Percentiles rank a stretch among this genome's conserved stretches.
phyloP scores from a whole-genome alignment of 1,140 invertebrate species.

The Drosophila ercepeae region DNA sequence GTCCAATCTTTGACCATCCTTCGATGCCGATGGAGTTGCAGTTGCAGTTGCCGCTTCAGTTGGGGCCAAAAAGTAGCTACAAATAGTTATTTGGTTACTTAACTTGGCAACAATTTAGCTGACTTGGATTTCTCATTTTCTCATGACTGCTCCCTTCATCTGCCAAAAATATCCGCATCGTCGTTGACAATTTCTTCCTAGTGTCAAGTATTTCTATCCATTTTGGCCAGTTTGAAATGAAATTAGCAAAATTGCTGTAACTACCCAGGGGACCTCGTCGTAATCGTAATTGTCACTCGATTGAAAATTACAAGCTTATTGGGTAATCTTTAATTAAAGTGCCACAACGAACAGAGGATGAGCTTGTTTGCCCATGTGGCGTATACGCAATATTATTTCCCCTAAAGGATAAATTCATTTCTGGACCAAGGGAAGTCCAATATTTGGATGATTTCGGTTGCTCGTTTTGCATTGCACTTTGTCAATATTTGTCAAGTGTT shows the following conservation, averaged over 20 bases:
- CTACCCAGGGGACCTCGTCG: constrained; percentile 12
- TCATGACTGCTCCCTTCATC: constrained; percentile 49
- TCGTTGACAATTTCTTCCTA: constrained; percentile 72
- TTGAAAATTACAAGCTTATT: constrained; percentile 28
- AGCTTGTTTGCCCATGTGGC: not conserved
- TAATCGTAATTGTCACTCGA: constrained; percentile 35
- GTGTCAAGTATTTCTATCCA: constrained; percentile 39
- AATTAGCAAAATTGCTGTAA: constrained; percentile 63
- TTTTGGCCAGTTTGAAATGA: constrained; percentile 50
- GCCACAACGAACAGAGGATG: not conserved
- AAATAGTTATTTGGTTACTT: constrained; percentile 56
- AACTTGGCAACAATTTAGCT: constrained; percentile 43
- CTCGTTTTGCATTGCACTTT: constrained; percentile 22
- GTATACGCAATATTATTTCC: not conserved
- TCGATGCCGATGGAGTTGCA: constrained; percentile 26
- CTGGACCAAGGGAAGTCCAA: no score
- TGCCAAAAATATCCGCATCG: not conserved
- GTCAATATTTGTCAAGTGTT: constrained; percentile 55
- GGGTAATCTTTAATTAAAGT: constrained; percentile 27
- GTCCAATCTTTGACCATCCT: constrained; percentile 53
- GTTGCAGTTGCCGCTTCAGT: not conserved
- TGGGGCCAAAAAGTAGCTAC: constrained; percentile 45
- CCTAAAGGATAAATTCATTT: not conserved
- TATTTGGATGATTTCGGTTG: no score
- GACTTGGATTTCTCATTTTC: constrained; percentile 57